Percentiles rank a stretch among this genome's conserved stretches.
These are phyloP conservation scores for Crax fasciolata DNA, from an alignment of 2,797 vertebrate species.

Conservation along the genomic window DNA sequence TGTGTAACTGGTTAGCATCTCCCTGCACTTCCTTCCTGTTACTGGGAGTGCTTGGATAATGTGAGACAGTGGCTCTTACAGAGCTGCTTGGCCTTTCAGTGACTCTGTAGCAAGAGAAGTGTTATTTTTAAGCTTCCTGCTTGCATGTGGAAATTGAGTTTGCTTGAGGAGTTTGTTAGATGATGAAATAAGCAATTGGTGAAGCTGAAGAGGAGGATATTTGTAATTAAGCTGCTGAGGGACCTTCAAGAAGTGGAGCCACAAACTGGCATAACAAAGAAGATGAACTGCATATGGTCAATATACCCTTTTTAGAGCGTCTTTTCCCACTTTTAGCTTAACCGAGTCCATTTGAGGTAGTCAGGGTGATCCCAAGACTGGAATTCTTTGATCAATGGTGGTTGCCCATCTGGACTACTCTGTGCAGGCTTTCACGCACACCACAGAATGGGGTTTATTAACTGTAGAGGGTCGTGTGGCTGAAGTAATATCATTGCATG, in stretches of 20 bases:
- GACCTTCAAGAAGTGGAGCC: constrained; percentile 10
- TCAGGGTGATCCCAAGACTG: background rate
- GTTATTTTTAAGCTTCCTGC: background rate
- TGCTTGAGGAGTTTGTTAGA: background rate
- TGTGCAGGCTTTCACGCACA: background rate
- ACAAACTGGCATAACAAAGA: background rate
- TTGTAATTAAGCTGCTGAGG: background rate
- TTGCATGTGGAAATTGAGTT: background rate
- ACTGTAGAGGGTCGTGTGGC: background rate
- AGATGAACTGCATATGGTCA: background rate
- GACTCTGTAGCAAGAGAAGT: background rate
- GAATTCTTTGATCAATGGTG: background rate
- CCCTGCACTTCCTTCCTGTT: background rate
- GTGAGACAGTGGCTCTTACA: background rate
- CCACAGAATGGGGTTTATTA: constrained; percentile 34
- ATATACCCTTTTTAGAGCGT: constrained; percentile 1
- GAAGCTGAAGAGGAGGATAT: background rate
- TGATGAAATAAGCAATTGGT: background rate
- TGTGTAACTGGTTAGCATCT: background rate
- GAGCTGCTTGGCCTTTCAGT: background rate
- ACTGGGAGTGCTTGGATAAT: background rate
- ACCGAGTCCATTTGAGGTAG: background rate
- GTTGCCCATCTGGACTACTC: background rate
- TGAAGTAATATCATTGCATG: background rate
- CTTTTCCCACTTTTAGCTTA: constrained; percentile 32